phyloP scores from a whole-genome alignment of 2,888 invertebrate genomes.

The Cataglyphis rosenhaueri region DNA sequence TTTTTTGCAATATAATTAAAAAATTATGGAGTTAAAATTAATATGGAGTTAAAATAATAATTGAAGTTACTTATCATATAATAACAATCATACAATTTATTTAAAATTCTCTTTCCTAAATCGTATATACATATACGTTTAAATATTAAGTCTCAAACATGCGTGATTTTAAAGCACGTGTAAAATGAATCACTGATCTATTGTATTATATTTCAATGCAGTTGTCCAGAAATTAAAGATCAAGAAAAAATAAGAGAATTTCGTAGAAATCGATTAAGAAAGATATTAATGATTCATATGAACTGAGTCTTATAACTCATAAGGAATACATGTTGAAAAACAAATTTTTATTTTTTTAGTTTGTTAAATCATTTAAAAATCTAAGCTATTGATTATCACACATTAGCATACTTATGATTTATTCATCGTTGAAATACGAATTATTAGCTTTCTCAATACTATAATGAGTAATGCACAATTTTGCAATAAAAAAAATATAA shows the following conservation, averaged over 20 bases:
- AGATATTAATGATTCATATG: conserved; percentile 25
- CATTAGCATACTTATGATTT: background rate
- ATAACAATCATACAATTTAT: background rate
- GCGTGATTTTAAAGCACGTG: background rate
- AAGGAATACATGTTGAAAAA: background rate
- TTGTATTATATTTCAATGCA: background rate
- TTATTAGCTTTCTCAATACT: background rate
- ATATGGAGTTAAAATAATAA: background rate
- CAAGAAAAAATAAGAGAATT: conserved; percentile 9
- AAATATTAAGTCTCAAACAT: background rate
- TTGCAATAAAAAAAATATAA: background rate
- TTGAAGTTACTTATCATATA: background rate
- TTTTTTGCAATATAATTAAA: background rate
- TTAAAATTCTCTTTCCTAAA: background rate
- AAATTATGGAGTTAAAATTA: conserved; percentile 1
- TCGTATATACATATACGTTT: background rate
- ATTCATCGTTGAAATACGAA: background rate
- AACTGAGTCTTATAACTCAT: background rate
- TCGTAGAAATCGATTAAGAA: background rate
- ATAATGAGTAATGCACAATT: background rate
- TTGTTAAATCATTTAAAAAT: conserved; percentile 2
- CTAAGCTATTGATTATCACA: conserved; percentile 6
- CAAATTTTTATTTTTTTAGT: background rate
- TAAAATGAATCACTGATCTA: background rate
- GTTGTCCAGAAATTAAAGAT: background rate